Conservation (phyloP, 1,140 invertebrate genomes). For the Drosophila chauvacae region DNA sequence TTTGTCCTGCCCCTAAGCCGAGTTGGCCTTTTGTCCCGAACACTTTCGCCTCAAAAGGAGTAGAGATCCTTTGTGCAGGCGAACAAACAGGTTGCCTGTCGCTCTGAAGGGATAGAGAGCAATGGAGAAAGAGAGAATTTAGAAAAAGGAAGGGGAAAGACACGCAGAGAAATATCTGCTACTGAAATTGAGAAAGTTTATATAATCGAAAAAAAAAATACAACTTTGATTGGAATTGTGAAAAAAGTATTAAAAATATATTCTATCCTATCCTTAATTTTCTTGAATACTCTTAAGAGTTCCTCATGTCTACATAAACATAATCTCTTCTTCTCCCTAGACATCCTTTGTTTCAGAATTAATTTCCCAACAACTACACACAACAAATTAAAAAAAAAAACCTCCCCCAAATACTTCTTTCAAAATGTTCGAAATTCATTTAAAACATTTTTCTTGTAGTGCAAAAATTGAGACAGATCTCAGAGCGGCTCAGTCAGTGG, state of each 20-base stretch:
- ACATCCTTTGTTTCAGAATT: not conserved
- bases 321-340: not conserved
- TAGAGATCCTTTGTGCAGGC: constrained; percentile 49
- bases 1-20: constrained; percentile 54
- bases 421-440: not conserved
- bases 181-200: not conserved
- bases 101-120: constrained; percentile 20
- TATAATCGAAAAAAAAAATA: not conserved
- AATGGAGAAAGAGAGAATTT: not conserved
- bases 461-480: constrained; percentile 32
- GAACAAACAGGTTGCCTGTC: constrained; percentile 47
- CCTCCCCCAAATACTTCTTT: not conserved
- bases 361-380: not conserved
- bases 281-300: not conserved
- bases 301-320: not conserved
- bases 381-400: not conserved
- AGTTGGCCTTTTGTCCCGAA: constrained; percentile 51
- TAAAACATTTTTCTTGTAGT: not conserved
- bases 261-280: not conserved
- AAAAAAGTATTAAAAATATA: not conserved
- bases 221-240: too few species aligned
- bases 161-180: not conserved
- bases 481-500: constrained; percentile 45
- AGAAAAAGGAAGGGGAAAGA: not conserved
- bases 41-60: constrained; percentile 49